These are phyloP conservation scores for Cephus pygmeus DNA, from an alignment of 2,888 invertebrate species.

Conservation along the genomic window DNA sequence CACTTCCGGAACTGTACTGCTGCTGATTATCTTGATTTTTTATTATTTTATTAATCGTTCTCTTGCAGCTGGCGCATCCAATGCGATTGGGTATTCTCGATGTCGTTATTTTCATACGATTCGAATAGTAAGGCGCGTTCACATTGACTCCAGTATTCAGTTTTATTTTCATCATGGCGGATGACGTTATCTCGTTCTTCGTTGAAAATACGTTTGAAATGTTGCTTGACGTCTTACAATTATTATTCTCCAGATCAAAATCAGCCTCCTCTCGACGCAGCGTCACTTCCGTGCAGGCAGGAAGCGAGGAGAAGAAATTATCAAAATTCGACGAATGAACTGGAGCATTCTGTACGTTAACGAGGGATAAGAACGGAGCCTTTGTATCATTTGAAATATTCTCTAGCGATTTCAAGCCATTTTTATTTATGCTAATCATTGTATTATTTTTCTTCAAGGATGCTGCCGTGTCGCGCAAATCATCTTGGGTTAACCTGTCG, in stretches of 20 bases:
- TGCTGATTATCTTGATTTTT: constrained; percentile 12
- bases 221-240: not conserved
- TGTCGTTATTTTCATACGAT: not conserved
- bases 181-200: not conserved
- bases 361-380: not conserved
- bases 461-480: not conserved
- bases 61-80: not conserved
- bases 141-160: not conserved
- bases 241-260: constrained; percentile 2
- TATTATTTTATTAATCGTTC: not conserved
- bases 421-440: not conserved
- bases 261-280: not conserved
- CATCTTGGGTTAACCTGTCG: not conserved
- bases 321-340: constrained; percentile 4
- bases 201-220: not conserved
- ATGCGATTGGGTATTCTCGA: constrained; percentile 3
- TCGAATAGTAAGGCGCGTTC: not conserved
- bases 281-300: constrained; percentile 1
- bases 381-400: not conserved
- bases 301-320: constrained; percentile 13
- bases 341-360: not conserved
- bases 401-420: not conserved
- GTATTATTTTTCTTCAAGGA: not conserved
- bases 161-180: not conserved
- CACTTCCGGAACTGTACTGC: constrained; percentile 21